A percentile compares a stretch with the other conserved stretches of the same genome.
Evolutionary conservation across 2,888 invertebrate species (phyloP).

Genomic region (Glyphotaelius pellucidus): DNA sequence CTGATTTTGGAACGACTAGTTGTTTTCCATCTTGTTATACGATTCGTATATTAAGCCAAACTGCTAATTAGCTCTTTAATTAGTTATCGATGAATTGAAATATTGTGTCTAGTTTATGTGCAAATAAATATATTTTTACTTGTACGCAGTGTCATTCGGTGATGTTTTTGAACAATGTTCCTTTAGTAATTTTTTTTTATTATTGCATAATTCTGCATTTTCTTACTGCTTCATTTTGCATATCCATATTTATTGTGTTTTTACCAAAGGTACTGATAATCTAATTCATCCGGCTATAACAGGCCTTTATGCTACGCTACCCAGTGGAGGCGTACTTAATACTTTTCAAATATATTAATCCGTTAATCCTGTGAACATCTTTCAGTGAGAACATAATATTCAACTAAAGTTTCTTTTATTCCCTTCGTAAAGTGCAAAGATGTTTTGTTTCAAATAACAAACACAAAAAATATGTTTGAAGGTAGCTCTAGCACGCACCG

Average conservation of each 20-base stretch:
- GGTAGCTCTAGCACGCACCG: conserved; percentile 56
- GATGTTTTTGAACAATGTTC: conserved; percentile 41
- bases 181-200: conserved; percentile 23
- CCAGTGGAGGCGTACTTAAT: not conserved
- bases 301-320: not conserved
- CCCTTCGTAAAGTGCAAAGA: conserved; percentile 18
- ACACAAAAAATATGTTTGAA: conserved; percentile 26
- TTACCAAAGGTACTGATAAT: conserved; percentile 39
- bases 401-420: not conserved
- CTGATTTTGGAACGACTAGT: not conserved
- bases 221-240: conserved; percentile 35
- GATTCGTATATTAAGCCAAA: not conserved
- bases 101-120: conserved; percentile 18
- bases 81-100: conserved; percentile 6
- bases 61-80: conserved; percentile 11
- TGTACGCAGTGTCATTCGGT: conserved; percentile 29
- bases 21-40: conserved; percentile 9
- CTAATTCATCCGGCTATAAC: not conserved
- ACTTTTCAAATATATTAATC: not conserved
- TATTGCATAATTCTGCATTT: conserved; percentile 34
- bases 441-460: conserved; percentile 29
- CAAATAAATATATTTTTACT: conserved; percentile 33
- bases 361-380: not conserved
- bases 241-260: conserved; percentile 20
- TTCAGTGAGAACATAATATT: conserved; percentile 9